Evolutionary conservation across 2,113 vertebrate genomes (phyloP).

Genomic region (Mixornis gularis): DNA sequence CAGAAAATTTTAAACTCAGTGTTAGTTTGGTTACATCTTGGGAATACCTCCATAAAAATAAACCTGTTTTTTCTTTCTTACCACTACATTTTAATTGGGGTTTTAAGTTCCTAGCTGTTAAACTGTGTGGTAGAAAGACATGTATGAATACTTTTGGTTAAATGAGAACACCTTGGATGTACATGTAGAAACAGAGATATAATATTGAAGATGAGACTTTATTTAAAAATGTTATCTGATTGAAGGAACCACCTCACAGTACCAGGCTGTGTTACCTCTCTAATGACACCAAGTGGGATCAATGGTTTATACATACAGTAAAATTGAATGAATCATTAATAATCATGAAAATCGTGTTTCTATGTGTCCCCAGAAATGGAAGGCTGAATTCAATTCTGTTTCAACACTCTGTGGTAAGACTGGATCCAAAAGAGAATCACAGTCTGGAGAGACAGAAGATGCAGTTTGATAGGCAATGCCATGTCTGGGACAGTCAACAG

Average conservation of each 20-base stretch:
- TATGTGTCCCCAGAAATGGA: not conserved
- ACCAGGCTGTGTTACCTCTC: not conserved
- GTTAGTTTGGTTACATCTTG: not conserved
- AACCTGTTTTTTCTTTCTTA: not conserved
- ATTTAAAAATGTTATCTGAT: not conserved
- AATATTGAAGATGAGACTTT: not conserved
- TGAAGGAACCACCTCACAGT: not conserved
- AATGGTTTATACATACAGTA: not conserved
- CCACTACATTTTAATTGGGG: not conserved
- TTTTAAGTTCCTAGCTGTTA: not conserved
- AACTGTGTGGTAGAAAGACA: not conserved
- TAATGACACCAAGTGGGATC: not conserved
- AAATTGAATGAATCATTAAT: not conserved
- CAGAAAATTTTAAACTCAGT: not conserved
- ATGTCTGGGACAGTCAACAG: not conserved
- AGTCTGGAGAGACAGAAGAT: not conserved
- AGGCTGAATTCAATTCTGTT: not conserved
- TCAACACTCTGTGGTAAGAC: not conserved
- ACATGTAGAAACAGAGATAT: not conserved
- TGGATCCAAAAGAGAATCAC: not conserved
- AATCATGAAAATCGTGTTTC: not conserved
- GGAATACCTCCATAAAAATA: not conserved
- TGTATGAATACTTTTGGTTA: not conserved
- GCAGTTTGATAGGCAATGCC: not conserved
- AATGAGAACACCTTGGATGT: not conserved